Evolutionary conservation across 2,888 invertebrate genomes (phyloP).

Genomic region (Adela reaumurella): DNA sequence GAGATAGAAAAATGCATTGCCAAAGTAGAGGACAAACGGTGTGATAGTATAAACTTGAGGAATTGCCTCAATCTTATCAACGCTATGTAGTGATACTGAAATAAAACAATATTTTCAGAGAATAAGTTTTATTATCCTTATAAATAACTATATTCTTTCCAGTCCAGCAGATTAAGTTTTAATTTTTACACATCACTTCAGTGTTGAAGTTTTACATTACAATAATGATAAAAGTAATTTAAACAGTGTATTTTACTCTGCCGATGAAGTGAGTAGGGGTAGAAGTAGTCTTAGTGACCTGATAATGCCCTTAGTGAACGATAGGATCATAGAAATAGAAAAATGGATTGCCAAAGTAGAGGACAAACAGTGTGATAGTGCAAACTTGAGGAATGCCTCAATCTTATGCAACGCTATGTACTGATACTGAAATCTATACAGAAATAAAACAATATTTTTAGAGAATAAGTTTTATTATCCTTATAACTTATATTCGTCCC

Average conservation of each 20-base stretch:
- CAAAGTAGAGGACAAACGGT: too few relatives aligned
- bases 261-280: constrained; percentile 32
- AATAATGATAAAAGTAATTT: constrained; percentile 36
- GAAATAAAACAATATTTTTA: not conserved
- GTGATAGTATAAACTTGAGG: too few relatives aligned
- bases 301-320: constrained; percentile 31
- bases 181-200: constrained; percentile 55
- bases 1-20: too few relatives aligned
- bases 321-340: constrained; percentile 27
- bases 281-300: constrained; percentile 34
- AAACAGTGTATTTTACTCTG: constrained; percentile 40
- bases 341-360: constrained; percentile 27
- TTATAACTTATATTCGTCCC: too few relatives aligned
- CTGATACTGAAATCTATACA: constrained; percentile 28
- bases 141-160: too few relatives aligned
- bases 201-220: constrained; percentile 44
- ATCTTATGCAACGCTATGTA: constrained; percentile 44
- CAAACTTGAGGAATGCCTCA: constrained; percentile 41
- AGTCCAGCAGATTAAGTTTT: constrained; percentile 62
- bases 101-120: too few relatives aligned
- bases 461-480: not conserved
- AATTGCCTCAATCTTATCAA: too few relatives aligned
- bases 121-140: too few relatives aligned
- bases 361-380: constrained; percentile 22
- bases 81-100: too few relatives aligned